Percentiles rank a stretch among this genome's conserved stretches.
Conservation (phyloP, 2,888 invertebrate species). For the Xestia rhomboidea region DNA sequence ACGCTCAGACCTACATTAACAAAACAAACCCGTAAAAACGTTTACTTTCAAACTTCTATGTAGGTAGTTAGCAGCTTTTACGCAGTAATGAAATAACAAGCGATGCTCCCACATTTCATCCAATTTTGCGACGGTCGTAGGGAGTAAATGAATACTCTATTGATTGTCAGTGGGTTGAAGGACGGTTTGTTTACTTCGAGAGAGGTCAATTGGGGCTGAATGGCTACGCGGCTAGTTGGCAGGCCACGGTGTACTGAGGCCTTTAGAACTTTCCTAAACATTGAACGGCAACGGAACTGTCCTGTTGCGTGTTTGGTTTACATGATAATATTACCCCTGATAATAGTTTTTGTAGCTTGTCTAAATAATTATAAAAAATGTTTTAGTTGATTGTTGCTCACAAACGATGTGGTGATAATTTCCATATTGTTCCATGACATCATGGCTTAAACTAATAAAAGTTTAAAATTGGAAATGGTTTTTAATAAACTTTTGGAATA, state of each 20-base stretch:
- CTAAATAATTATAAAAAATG: conserved; percentile 5
- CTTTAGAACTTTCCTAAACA: conserved; percentile 7
- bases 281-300: not conserved
- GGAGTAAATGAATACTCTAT: conserved; percentile 62
- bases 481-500: too few species aligned
- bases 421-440: not conserved
- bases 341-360: conserved; percentile 3
- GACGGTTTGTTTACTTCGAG: conserved; percentile 64
- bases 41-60: conserved; percentile 22
- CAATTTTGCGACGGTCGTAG: conserved; percentile 56
- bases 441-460: not conserved
- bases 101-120: conserved; percentile 51
- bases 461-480: not conserved
- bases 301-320: conserved; percentile 33
- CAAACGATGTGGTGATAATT: not conserved
- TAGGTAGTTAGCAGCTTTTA: conserved; percentile 33
- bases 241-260: not conserved
- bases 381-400: not conserved
- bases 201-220: conserved; percentile 66
- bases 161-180: conserved; percentile 66
- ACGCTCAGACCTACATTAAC: conserved; percentile 1
- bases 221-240: conserved; percentile 12
- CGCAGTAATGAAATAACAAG: conserved; percentile 52
- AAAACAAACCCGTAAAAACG: conserved; percentile 22
- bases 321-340: conserved; percentile 19